Evolutionary conservation across 2,888 invertebrate species (phyloP).

Genomic region (Spilarctia lutea): DNA sequence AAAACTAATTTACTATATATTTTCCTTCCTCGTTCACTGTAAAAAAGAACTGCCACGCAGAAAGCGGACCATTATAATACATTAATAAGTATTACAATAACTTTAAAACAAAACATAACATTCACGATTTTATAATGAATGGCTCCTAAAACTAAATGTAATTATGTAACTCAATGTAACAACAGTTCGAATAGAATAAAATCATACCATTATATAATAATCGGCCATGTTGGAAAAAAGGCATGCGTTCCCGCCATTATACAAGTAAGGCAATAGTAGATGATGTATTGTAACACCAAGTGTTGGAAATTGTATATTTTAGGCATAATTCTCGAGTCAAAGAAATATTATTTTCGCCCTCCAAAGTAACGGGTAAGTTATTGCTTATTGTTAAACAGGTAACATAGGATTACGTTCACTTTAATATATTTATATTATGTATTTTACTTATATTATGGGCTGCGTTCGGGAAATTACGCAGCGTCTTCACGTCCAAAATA

Average conservation of each 20-base stretch:
- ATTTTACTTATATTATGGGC: too few species aligned
- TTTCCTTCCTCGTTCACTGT: too few species aligned
- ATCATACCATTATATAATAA: neutral
- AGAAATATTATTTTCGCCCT: constrained; percentile 8
- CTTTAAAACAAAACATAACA: too few species aligned
- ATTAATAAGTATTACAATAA: too few species aligned
- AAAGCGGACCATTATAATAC: too few species aligned
- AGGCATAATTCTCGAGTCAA: constrained; percentile 32
- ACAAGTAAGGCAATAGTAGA: constrained; percentile 32
- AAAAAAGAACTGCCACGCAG: too few species aligned
- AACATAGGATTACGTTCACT: constrained; percentile 10
- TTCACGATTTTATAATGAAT: too few species aligned
- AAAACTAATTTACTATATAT: too few species aligned
- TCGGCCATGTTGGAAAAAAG: constrained; percentile 1
- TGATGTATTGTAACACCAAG: constrained; percentile 39
- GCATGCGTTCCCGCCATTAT: constrained; percentile 11
- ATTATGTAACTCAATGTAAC: neutral
- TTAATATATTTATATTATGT: neutral
- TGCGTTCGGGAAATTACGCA: too few species aligned
- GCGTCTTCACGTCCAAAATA: too few species aligned
- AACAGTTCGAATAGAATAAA: neutral
- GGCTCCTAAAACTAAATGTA: too few species aligned
- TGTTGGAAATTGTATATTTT: constrained; percentile 49
- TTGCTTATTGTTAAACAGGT: constrained; percentile 33
- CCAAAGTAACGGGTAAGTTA: constrained; percentile 28